Evolutionary conservation across 1,140 invertebrate genomes (phyloP), one percentile per base, ranked within the genome.

Genomic region (Bombus vancouverensis): DNA sequence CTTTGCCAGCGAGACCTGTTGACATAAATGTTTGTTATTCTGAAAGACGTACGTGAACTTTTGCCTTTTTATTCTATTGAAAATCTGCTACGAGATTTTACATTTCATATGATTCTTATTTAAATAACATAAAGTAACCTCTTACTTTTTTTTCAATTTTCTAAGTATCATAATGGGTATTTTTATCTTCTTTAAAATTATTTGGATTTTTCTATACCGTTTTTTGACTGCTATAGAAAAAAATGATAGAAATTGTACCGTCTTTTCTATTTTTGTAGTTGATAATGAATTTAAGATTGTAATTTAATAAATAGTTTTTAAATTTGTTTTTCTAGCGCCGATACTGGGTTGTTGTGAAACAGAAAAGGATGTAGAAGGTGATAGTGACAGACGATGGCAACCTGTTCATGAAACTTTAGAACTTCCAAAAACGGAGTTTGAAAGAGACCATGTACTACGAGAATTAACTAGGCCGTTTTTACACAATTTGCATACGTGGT

Each of bases 401-500:
- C 25, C 70, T 6, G 0, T 74, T 13, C n/a, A 28, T 1, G n/a
- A 87, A 2, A 4, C 34, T 12, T 42, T 66, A 8, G 22, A 25
- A 12, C 42, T 84, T 39, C 10, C 59, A 12, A 57, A 34, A 62
- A 79, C 22, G 1, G 13, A 75, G 3, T 25, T n/a, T 15, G n/a
- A 79, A 74, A 37, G 75, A 13, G 22, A 74, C 2, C 10, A 59
- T 12, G 39, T 70, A 22, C 39, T 85, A 2, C 70, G 75, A 47
- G 59, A 37, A 57, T 44, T 84, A 32, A 80, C 86, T 0, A 79
- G 72, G 10, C 75, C 81, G 0, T 84, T 84, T 53, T n/a, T 47
- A 18, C 74, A 87, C 34, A 75, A 79, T 13, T 32, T 84, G 37
- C 74, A 74, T n/a, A 66, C 18, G 1, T 87, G 82, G 82, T 79